Evolutionary conservation across 2,113 vertebrate genomes (phyloP).

Genomic region (Pantherophis guttatus): DNA sequence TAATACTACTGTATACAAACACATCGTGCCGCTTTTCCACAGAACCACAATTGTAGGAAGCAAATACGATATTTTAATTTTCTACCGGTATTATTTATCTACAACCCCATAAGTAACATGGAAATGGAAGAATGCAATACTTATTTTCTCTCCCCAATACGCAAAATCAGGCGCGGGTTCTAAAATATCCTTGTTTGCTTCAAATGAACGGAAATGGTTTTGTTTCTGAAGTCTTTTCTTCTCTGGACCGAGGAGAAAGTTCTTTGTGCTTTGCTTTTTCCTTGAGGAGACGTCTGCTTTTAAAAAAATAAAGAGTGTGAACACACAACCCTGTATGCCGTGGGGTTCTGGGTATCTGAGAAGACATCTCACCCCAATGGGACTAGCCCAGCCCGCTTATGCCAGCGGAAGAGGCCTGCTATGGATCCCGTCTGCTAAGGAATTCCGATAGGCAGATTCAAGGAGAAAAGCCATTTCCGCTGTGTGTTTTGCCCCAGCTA

Average conservation of each 20-base stretch:
- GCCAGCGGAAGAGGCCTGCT: too few species aligned
- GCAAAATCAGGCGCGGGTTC: background rate
- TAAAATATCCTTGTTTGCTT: background rate
- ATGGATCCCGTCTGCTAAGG: too few species aligned
- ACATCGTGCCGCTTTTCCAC: background rate
- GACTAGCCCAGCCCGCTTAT: too few species aligned
- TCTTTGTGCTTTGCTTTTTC: background rate
- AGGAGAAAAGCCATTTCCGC: too few species aligned
- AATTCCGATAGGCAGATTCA: too few species aligned
- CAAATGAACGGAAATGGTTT: background rate
- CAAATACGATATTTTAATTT: background rate
- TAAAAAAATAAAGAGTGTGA: background rate
- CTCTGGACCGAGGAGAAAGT: background rate
- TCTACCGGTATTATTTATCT: background rate
- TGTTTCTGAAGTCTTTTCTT: background rate
- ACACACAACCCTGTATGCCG: too few species aligned
- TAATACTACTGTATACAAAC: too few species aligned
- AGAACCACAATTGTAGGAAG: background rate
- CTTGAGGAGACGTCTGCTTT: background rate
- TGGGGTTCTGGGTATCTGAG: too few species aligned
- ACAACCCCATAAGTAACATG: background rate
- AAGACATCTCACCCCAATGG: too few species aligned
- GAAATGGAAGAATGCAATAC: background rate
- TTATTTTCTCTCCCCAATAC: background rate
- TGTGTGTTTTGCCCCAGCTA: too few species aligned